phyloP scores from a whole-genome alignment of 2,113 vertebrate genomes.

The Cebus imitator region DNA sequence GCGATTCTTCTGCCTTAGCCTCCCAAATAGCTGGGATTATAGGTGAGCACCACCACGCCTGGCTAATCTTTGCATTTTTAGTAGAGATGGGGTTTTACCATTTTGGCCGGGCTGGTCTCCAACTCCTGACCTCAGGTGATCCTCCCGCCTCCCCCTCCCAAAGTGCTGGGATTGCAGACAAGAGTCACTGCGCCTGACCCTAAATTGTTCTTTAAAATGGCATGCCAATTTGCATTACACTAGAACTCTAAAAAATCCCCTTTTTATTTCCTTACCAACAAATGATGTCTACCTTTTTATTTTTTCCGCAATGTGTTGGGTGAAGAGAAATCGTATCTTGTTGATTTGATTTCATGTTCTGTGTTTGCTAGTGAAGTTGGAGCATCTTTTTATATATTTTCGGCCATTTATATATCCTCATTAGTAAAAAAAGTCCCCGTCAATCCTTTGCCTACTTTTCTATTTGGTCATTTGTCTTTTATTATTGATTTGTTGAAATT shows the following conservation, averaged over 20 bases:
- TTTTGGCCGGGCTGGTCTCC: too few relatives aligned
- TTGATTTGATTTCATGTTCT: slow-evolving; percentile 33
- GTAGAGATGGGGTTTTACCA: too few relatives aligned
- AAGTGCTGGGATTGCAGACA: too few relatives aligned
- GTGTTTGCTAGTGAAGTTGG: not conserved
- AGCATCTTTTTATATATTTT: not conserved
- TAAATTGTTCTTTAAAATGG: not conserved
- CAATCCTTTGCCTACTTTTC: slow-evolving; percentile 44
- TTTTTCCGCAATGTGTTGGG: not conserved
- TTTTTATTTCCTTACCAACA: not conserved
- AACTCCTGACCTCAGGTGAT: too few relatives aligned
- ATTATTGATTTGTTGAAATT: slow-evolving; percentile 74
- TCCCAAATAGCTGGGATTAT: too few relatives aligned
- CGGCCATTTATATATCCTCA: slow-evolving; percentile 11
- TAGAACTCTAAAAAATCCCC: not conserved
- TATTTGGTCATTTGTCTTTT: slow-evolving; percentile 65
- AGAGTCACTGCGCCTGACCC: too few relatives aligned
- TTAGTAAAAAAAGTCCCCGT: slow-evolving; percentile 20
- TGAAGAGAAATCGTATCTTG: not conserved
- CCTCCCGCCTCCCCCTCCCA: too few relatives aligned
- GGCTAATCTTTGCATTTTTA: too few relatives aligned
- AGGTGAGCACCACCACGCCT: too few relatives aligned
- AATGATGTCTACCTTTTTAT: not conserved
- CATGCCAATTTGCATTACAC: not conserved
- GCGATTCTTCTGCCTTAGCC: too few relatives aligned